Conservation (phyloP, 2,113 vertebrate species). For the Nettapus auritus region DNA sequence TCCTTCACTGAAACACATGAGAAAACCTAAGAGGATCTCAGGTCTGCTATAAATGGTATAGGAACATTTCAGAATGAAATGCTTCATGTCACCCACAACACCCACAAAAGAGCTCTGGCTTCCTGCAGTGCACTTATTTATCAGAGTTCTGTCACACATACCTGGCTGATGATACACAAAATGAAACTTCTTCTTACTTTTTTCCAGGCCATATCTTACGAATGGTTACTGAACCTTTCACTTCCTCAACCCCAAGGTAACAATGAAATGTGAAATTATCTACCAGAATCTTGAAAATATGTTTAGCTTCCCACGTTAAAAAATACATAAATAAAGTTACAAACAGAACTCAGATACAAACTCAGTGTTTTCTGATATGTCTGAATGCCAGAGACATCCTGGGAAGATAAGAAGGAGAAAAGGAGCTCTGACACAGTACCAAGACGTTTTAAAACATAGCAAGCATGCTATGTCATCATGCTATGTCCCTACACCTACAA, state of each 20-base stretch:
- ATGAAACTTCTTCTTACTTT: background rate
- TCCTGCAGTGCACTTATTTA: background rate
- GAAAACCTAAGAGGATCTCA: background rate
- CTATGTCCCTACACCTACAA: no score
- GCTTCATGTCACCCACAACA: background rate
- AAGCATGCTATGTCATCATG: background rate
- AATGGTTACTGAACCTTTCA: background rate
- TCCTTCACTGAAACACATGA: background rate
- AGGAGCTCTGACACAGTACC: background rate
- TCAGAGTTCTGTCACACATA: background rate
- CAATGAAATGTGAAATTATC: background rate
- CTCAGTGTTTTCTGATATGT: background rate
- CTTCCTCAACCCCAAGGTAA: background rate
- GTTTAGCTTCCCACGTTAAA: background rate
- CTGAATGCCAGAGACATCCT: background rate
- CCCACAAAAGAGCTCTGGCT: background rate
- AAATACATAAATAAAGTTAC: background rate
- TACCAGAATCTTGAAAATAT: background rate
- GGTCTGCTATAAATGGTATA: background rate
- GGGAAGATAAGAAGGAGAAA: background rate
- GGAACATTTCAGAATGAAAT: background rate
- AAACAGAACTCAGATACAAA: background rate
- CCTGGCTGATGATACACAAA: background rate
- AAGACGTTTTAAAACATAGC: background rate
- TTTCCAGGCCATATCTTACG: background rate